These are phyloP conservation scores for Onychostoma macrolepis DNA, from an alignment of 2,113 vertebrate species.

Conservation along the genomic window DNA sequence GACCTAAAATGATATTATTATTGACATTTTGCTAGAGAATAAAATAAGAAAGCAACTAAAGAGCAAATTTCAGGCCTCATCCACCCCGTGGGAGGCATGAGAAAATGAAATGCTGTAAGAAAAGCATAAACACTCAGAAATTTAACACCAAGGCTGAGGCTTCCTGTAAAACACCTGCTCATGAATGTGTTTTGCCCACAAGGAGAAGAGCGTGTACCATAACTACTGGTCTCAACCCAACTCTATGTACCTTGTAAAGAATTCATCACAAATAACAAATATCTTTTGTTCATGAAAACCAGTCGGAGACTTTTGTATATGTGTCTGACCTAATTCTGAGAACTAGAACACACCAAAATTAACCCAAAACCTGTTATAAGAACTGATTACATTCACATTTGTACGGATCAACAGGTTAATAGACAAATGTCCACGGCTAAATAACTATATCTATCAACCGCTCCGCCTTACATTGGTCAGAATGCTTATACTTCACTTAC, in stretches of 20 bases:
- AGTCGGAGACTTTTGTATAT: slow-evolving; percentile 34
- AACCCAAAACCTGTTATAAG: not conserved
- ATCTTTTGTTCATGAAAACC: slow-evolving; percentile 39
- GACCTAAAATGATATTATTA: too few species aligned
- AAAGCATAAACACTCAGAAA: slow-evolving; percentile 51
- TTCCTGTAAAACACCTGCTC: slow-evolving; percentile 63
- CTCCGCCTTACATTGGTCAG: not conserved
- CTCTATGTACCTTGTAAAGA: slow-evolving; percentile 61
- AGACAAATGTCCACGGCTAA: not conserved
- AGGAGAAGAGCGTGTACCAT: slow-evolving; percentile 81
- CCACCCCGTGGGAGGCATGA: slow-evolving; percentile 28
- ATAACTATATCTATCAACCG: not conserved
- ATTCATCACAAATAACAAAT: slow-evolving; percentile 67
- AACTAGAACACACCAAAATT: slow-evolving; percentile 14
- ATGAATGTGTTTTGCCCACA: slow-evolving; percentile 76
- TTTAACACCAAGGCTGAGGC: slow-evolving; percentile 42
- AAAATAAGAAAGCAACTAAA: slow-evolving; percentile 5
- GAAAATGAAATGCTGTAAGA: slow-evolving; percentile 41
- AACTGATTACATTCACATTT: not conserved
- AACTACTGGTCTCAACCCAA: slow-evolving; percentile 68
- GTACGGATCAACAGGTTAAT: not conserved
- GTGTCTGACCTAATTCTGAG: slow-evolving; percentile 21
- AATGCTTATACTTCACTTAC: not conserved
- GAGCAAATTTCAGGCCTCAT: slow-evolving; percentile 9
- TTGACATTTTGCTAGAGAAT: slow-evolving; percentile 38